phyloP scores from a whole-genome alignment of 2,888 invertebrate genomes.

The Imbricaverruca yamaguchii region DNA sequence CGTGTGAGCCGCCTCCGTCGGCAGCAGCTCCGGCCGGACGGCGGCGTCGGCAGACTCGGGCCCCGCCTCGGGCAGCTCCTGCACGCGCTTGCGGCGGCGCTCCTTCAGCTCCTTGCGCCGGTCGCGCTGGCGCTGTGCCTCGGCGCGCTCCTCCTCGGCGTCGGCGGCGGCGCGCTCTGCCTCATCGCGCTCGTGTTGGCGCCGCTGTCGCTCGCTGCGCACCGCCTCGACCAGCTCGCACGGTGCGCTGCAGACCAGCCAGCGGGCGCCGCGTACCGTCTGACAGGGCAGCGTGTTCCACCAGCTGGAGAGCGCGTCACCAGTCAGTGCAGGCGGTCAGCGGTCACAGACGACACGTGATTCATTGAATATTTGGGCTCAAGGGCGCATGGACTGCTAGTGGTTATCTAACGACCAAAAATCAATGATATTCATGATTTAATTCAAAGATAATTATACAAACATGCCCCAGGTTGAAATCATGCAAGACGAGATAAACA shows the following conservation, averaged over 20 bases:
- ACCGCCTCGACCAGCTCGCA: slow-evolving; percentile 25
- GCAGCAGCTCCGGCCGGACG: neutral
- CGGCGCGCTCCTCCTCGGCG: slow-evolving; percentile 40
- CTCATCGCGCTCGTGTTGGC: slow-evolving; percentile 42
- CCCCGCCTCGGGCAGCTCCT: slow-evolving; percentile 19
- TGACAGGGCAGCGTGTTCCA: slow-evolving; percentile 74
- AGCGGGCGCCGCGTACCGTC: slow-evolving; percentile 54
- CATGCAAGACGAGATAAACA: too few relatives aligned
- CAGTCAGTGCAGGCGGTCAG: too few relatives aligned
- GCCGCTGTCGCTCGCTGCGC: neutral
- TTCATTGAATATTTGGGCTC: too few relatives aligned
- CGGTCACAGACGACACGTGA: too few relatives aligned
- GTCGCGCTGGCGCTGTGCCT: slow-evolving; percentile 26
- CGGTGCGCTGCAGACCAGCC: slow-evolving; percentile 35
- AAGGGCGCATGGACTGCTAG: too few relatives aligned
- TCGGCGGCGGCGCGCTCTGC: slow-evolving; percentile 43
- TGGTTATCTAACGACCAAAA: too few relatives aligned
- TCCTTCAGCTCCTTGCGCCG: neutral
- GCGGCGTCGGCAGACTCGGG: neutral
- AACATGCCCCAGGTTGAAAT: too few relatives aligned
- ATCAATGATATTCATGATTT: too few relatives aligned
- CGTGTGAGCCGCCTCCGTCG: neutral
- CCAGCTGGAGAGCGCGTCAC: slow-evolving; percentile 37
- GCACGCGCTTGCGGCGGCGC: slow-evolving; percentile 20
- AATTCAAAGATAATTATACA: too few relatives aligned